Evolutionary conservation across 2,113 vertebrate species (phyloP), one percentile per base, ranked within the genome.

Genomic region (Coturnix japonica): DNA sequence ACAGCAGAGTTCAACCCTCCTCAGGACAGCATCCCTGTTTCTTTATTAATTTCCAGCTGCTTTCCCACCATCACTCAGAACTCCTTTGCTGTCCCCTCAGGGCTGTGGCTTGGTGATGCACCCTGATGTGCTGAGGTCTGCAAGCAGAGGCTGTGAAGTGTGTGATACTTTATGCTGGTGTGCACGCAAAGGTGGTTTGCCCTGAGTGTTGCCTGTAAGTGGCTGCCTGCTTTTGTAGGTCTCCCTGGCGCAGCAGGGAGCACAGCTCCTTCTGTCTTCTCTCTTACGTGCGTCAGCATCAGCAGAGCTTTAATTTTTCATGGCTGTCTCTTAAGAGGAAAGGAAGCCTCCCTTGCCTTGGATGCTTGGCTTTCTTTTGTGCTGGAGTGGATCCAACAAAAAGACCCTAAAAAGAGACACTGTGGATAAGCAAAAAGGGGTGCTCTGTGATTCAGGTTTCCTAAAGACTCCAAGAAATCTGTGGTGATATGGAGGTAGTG

Each of bases 1-100:
- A 90, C 14, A 79, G 87, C 95, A 92, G 82, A 95, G 92, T 90
- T 96, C 91, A 95, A 5, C 74, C 74, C 94, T 87, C 96, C 35
- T 64, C 81, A 89, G 96, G 71, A 93, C 44, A 78, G 47, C 56
- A 80, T 6, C 60, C 77, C 19, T 14, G 23, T 59, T 92, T 85
- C 91, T 37, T 64, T 91, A 54, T 89, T 85, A 83, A 44, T 77
- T 91, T 94, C 28, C 85, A 33, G 13, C 69, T 56, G 41, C 65
- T 93, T 95, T 95, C 91, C 87, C 93, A 94, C 91, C 81, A 67
- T 91, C 75, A 33, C 44, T 84, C 81, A 76, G 51, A 81, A 49
- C 46, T 95, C 51, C 43, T 43, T 61, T 46, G 63, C 26, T 3
- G 71, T 53, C 0, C 0, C 47, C 44, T 1, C 3, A 76, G 73